Base-by-base conservation (phyloP, 2,797 vertebrate genomes). In the Scolopax bukidnonensis region DNA sequence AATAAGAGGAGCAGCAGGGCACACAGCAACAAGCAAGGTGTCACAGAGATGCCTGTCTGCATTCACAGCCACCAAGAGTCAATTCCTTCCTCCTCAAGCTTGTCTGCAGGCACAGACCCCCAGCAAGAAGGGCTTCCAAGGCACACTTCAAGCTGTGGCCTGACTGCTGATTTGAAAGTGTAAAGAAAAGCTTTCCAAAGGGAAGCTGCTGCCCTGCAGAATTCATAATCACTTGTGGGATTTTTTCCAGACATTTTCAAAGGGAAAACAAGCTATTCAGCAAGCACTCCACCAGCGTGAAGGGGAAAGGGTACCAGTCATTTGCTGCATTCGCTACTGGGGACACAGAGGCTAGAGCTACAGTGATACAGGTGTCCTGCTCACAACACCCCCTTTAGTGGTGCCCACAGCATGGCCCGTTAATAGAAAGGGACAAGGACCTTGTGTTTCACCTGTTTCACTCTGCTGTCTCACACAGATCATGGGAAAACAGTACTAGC, bases 1-100 rank as follows among this genome's bases (percentile, higher is more conserved):
- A 48, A 48, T 7, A 23, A 24, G 47, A 21, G 32, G 71, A 48
- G 13, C 36, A 78, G 77, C 56, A 54, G 8, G 16, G 38, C 27
- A 59, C 32, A 17, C 21, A 16, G 41, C 51, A 45, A 18, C n/a
- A 16, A 33, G 32, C 15, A 45, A 21, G 41, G 18, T 9, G 20
- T 24, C 0, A 0, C 1, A 8, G 38, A 56, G 28, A 24, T 38
- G 70, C 16, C 38, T 0, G 1, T 2, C 17, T n/a, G 30, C 30
- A 15, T 18, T 73, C 73, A 33, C 51, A 60, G 76, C 50, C 57
- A 50, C 17, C 59, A 65, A 41, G 47, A 68, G 23, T 6, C 65
- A 57, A 1, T 20, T 61, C 59, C 54, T 56, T 17, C 15, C 27
- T 59, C 65, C 61, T 81, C 50, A 33, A 64, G 15, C 57, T 53